phyloP scores from a whole-genome alignment of 2,113 vertebrate genomes.

The Emydocephalus ijimae region DNA sequence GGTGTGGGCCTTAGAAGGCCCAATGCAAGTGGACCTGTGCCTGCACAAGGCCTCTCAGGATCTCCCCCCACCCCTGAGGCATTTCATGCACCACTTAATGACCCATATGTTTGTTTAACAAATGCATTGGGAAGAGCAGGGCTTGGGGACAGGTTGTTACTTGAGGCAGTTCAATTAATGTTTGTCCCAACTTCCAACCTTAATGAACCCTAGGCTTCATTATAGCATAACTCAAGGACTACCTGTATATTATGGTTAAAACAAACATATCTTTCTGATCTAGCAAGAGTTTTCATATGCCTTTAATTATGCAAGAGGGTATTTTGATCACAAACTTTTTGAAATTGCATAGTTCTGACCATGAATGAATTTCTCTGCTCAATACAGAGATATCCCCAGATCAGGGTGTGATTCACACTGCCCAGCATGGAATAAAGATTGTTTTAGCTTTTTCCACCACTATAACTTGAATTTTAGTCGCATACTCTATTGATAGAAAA shows the following conservation, averaged over 20 bases:
- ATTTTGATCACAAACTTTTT: neutral
- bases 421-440: neutral
- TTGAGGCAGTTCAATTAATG: no score
- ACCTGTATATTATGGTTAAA: neutral
- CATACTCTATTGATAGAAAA: neutral
- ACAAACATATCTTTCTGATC: neutral
- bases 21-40: no score
- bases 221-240: no score
- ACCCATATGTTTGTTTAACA: no score
- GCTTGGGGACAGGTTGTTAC: no score
- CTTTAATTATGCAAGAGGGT: neutral
- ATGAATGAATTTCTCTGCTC: neutral
- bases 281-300: neutral
- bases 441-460: neutral
- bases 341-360: neutral
- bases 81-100: no score
- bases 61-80: no score
- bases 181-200: no score
- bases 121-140: no score
- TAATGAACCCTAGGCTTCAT: no score
- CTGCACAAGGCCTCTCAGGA: no score
- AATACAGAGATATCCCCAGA: neutral
- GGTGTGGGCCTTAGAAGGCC: no score
- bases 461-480: neutral
- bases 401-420: neutral